A percentile compares a stretch with the other conserved stretches of the same genome.
phyloP scores from a whole-genome alignment of 64 coral and sea anemone species.

The Montipora efflorescens region DNA sequence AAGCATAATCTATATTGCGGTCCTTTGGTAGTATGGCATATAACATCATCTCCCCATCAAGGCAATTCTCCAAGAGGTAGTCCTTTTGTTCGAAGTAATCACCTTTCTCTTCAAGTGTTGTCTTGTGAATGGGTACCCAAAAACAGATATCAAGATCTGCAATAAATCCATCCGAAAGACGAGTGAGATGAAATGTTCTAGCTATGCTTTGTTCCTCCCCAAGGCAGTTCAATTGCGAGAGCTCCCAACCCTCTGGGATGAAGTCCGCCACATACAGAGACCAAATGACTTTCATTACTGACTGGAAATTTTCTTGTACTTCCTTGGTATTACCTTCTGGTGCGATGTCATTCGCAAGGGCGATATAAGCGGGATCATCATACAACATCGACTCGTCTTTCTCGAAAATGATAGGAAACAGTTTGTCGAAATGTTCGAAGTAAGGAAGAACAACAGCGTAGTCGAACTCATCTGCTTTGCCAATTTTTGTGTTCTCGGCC shows the following conservation, averaged over 20 bases:
- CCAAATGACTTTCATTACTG: conserved; percentile 17
- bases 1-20: conserved; percentile 1
- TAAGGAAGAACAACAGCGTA: conserved; percentile 68
- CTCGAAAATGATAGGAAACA: conserved; percentile 54
- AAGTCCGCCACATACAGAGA: conserved; percentile 44
- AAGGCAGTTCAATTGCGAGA: conserved; percentile 46
- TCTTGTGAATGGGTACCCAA: conserved; percentile 39
- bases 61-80: conserved; percentile 44
- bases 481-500: conserved; percentile 48
- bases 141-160: conserved; percentile 45
- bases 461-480: conserved; percentile 57
- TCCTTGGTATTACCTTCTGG: conserved; percentile 15
- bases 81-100: conserved; percentile 14
- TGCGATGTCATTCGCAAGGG: conserved; percentile 22
- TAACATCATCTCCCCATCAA: conserved; percentile 30
- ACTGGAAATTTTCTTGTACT: conserved; percentile 38
- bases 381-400: conserved; percentile 55
- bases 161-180: conserved; percentile 36
- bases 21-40: conserved; percentile 45
- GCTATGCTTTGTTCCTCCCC: conserved; percentile 41
- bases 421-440: conserved; percentile 61
- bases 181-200: conserved; percentile 41
- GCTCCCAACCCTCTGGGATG: conserved; percentile 57
- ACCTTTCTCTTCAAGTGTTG: not conserved
- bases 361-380: conserved; percentile 37